phyloP scores from a whole-genome alignment of 2,797 vertebrate genomes.

The Enteromius viviparus region DNA sequence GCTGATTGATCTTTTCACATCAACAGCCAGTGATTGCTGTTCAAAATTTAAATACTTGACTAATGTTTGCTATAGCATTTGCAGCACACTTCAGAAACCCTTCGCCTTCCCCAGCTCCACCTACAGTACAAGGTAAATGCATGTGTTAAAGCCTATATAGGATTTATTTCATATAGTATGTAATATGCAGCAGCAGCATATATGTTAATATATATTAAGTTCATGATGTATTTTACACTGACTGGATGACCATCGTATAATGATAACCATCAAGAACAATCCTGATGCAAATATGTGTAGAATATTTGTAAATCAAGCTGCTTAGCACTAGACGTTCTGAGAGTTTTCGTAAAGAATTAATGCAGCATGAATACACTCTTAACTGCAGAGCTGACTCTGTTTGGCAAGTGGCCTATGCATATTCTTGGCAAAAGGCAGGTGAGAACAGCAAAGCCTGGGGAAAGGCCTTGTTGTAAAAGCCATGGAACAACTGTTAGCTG shows the following conservation, averaged over 20 bases:
- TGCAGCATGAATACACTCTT: conserved; percentile 1
- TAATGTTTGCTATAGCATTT: not conserved
- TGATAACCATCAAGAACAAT: not conserved
- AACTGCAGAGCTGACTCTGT: conserved; percentile 1
- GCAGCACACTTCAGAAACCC: no score
- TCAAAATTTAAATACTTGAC: not conserved
- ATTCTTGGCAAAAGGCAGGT: conserved; percentile 39
- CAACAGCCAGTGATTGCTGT: not conserved
- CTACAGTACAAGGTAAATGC: not conserved
- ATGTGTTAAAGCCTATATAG: not conserved
- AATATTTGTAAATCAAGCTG: not conserved
- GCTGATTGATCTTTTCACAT: not conserved
- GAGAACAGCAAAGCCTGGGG: conserved; percentile 34
- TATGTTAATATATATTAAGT: not conserved
- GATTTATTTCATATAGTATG: not conserved
- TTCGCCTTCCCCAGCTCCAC: not conserved
- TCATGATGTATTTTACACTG: not conserved
- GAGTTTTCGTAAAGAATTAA: not conserved
- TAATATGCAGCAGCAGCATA: not conserved
- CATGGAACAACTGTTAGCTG: conserved; percentile 47
- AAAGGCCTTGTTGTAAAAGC: conserved; percentile 46
- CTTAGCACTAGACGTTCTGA: not conserved
- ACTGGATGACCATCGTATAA: not conserved
- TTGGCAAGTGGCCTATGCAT: conserved; percentile 21
- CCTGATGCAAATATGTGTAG: not conserved